Evolutionary conservation across 2,888 invertebrate genomes (phyloP), one percentile per base, ranked within the genome.

Genomic region (Taphrorychus bicolor): DNA sequence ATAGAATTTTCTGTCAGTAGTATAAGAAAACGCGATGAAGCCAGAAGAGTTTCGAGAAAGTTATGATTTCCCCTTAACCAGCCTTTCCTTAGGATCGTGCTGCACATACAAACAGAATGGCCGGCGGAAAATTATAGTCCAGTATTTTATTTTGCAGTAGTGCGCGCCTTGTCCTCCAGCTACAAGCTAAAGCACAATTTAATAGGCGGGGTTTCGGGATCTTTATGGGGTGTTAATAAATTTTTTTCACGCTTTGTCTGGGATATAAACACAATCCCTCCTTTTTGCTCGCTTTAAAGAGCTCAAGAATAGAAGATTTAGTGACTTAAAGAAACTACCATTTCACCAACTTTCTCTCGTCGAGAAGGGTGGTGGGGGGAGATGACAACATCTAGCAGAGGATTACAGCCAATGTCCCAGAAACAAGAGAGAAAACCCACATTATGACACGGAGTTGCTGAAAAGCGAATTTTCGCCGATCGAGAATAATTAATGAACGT

Each of bases 81-180:
- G 57, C 49, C 45, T 54, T 70, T 66, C 70, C 70, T 75, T 77
- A 76, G 74, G 74, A 75, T 71, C 78, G 77, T 77, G 77, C 73
- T 72, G 59, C 69, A 74, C 76, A 76, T 77, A 78, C 74, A 76
- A 77, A 78, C 75, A 70, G 73, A 70, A 71, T 69, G 60, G 66
- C 62, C 59, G 70, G 70, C 72, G 67, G 72, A 73, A 75, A 76
- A 74, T 71, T 72, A 72, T 71, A 70, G 76, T 75, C 72, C 74
- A 76, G 73, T 70, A 70, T 73, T 74, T 77, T 76, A 77, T 77
- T 76, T 76, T 75, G 58, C 74, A 70, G 61, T 69, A 70, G 40
- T 52, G 71, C 73, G 71, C 64, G 71, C 64, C 53, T 11, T 69
- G 42, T 45, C 59, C 62, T 59, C 41, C 48, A 68, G 68, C 68